A percentile compares a stretch with the other conserved stretches of the same genome.
Conservation (phyloP, 2,888 invertebrate genomes). For the Callimorpha dominula region DNA sequence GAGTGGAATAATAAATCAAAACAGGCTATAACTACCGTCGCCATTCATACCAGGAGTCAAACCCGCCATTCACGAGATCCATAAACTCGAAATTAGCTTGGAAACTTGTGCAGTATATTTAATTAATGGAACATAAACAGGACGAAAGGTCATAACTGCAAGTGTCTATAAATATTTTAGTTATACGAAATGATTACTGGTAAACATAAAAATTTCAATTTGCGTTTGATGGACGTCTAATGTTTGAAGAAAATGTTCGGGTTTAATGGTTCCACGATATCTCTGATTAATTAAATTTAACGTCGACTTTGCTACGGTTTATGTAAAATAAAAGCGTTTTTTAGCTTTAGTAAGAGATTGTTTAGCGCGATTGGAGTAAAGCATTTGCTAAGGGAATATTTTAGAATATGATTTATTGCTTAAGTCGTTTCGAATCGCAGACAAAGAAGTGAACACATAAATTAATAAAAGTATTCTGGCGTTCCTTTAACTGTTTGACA, state of each 20-base stretch:
- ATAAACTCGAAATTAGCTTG: not conserved
- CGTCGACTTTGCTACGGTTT: constrained; percentile 9
- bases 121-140: constrained; percentile 47
- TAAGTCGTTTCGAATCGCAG: too few species aligned
- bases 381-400: not conserved
- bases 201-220: constrained; percentile 68
- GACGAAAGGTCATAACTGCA: constrained; percentile 47
- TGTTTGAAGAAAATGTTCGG: not conserved
- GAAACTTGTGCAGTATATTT: constrained; percentile 29
- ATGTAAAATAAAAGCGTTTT: constrained; percentile 10
- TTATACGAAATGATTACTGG: constrained; percentile 61
- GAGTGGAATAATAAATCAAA: constrained; percentile 8
- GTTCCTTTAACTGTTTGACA: too few species aligned
- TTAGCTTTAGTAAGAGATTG: not conserved
- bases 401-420: not conserved
- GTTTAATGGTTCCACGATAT: constrained; percentile 4
- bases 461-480: too few species aligned
- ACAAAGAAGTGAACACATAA: too few species aligned
- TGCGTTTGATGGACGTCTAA: constrained; percentile 30
- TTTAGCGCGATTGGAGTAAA: not conserved
- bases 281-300: constrained; percentile 17
- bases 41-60: constrained; percentile 5
- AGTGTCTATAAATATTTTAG: constrained; percentile 60
- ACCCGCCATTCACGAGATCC: not conserved
- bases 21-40: not conserved